These are phyloP conservation scores for Ispidina picta DNA, from an alignment of 2,797 vertebrate species.

Conservation along the genomic window DNA sequence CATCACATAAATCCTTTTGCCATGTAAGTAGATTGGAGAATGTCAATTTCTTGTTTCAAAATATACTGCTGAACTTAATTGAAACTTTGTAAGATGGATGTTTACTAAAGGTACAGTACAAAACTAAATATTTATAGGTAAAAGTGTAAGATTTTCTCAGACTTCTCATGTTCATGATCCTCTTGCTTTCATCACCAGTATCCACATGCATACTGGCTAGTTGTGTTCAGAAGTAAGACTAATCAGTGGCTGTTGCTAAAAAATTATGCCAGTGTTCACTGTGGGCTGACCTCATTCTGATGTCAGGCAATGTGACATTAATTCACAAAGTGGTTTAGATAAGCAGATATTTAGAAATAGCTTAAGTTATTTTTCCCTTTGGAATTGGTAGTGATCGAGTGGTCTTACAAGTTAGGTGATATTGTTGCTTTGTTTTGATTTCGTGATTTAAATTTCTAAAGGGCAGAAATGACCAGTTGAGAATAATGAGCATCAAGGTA, in stretches of 20 bases:
- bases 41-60: not conserved
- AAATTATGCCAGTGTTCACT: not conserved
- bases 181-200: not conserved
- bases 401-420: not conserved
- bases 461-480: not conserved
- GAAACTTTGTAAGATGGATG: not conserved
- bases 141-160: not conserved
- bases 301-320: not conserved
- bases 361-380: not conserved
- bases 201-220: not conserved
- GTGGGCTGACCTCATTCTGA: not conserved
- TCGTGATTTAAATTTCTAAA: slow-evolving; percentile 4
- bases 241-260: not conserved
- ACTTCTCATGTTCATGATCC: not conserved
- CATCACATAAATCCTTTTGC: not conserved
- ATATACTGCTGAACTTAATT: not conserved
- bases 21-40: not conserved
- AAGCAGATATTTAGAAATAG: not conserved
- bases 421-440: not conserved
- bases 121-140: not conserved
- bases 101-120: not conserved
- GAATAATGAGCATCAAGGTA: slow-evolving; percentile 31
- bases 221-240: not conserved
- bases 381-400: not conserved
- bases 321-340: not conserved